A percentile compares a stretch with the other conserved stretches of the same genome.
Evolutionary conservation across 2,888 invertebrate species (phyloP).

Genomic region (Apodemia duryi): DNA sequence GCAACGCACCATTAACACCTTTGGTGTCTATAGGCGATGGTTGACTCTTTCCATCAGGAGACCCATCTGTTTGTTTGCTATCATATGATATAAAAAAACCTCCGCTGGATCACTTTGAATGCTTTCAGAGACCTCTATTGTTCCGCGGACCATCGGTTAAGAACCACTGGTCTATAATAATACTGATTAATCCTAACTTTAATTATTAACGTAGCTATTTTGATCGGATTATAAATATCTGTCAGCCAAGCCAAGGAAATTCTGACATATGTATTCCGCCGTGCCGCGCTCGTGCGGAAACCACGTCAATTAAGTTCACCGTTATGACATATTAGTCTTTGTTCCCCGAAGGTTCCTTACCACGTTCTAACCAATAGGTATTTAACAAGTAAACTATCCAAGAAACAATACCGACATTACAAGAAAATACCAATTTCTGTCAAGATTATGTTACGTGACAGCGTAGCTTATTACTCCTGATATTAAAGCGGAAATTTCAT

Average conservation of each 20-base stretch:
- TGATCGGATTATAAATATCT: slow-evolving; percentile 63
- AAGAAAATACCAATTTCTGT: slow-evolving; percentile 24
- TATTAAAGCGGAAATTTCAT: slow-evolving; percentile 26
- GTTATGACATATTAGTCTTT: slow-evolving; percentile 78
- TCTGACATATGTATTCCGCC: slow-evolving; percentile 71
- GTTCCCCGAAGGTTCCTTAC: slow-evolving; percentile 47
- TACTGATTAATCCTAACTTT: too few relatives aligned
- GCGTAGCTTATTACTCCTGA: slow-evolving; percentile 23
- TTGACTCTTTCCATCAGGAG: too few relatives aligned
- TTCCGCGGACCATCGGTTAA: too few relatives aligned
- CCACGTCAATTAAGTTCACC: slow-evolving; percentile 76
- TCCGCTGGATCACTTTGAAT: too few relatives aligned
- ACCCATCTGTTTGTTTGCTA: too few relatives aligned
- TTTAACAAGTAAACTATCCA: slow-evolving; percentile 53
- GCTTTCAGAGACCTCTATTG: too few relatives aligned
- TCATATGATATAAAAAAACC: too few relatives aligned
- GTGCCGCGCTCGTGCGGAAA: slow-evolving; percentile 68
- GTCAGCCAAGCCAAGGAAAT: slow-evolving; percentile 55
- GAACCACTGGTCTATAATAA: too few relatives aligned
- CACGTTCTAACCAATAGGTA: slow-evolving; percentile 39
- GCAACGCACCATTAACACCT: too few relatives aligned
- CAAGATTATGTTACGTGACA: slow-evolving; percentile 25
- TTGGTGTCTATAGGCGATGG: too few relatives aligned
- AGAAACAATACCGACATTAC: slow-evolving; percentile 31
- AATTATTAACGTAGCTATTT: not conserved